Evolutionary conservation across 2,797 vertebrate genomes (phyloP), one percentile per base, ranked within the genome.

Genomic region (Sebastes umbrosus): DNA sequence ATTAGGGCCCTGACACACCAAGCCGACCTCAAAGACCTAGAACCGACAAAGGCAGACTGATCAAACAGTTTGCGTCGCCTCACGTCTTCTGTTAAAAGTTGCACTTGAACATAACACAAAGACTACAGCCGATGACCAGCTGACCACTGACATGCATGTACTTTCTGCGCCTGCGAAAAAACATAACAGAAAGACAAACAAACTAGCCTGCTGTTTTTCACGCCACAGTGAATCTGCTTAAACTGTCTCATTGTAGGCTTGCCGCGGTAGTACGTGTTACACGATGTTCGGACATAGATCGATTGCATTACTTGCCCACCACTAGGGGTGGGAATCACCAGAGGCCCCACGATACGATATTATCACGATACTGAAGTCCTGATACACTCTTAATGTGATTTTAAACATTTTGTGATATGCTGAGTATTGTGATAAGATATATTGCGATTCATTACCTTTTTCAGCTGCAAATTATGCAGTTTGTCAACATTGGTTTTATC

Each of bases 1-100:
- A 94, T 93, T 91, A 94, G 84, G 87, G 66, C 79, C 75, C 73
- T 77, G 73, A 89, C 86, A 89, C 86, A 84, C 84, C 79, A 80
- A 73, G 81, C 85, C 52, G 58, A 82, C 86, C 87, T 90, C 79
- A 88, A 87, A 90, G 87, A 89, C 73, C 57, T 2, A 16, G 46
- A 65, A 64, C 80, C n/a, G 72, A 90, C 87, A 86, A 89, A 92
- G 60, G 77, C 79, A 32, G 79, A 24, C 80, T 52, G 84, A 91
- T 92, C 92, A 91, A 89, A 91, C 82, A n/a, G 59, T 69, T 63
- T 83, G 83, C 46, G 22, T 86, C 34, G 62, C 80, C 69, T 79
- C 46, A 6, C 18, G 8, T 66, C 73, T 82, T 75, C 68, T 58
- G 59, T 73, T 83, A 71, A 80, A 89, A 84, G 77, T 85, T 84